These are phyloP conservation scores for Tetrax tetrax DNA, from an alignment of 2,113 vertebrate genomes.

Conservation along the genomic window DNA sequence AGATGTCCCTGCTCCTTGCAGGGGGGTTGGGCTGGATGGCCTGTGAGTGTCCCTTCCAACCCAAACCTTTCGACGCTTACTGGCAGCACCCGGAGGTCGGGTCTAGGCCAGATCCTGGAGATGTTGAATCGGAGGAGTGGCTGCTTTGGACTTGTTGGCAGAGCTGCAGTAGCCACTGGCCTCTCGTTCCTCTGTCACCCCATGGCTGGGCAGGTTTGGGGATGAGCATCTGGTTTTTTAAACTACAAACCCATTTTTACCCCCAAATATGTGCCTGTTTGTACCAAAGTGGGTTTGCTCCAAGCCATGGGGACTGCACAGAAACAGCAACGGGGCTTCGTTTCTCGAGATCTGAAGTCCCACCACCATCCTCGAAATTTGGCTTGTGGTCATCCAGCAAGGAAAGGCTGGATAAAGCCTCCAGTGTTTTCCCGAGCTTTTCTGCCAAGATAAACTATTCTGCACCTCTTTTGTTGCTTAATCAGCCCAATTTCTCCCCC, in stretches of 20 bases:
- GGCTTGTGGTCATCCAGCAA: neutral
- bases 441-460: neutral
- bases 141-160: rapidly evolving
- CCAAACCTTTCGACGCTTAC: neutral
- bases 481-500: neutral
- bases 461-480: neutral
- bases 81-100: rapidly evolving
- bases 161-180: rapidly evolving
- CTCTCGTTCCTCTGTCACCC: rapidly evolving
- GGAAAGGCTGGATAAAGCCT: neutral
- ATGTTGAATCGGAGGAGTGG: rapidly evolving
- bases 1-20: rapidly evolving
- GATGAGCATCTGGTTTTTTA: neutral
- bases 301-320: rapidly evolving
- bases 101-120: rapidly evolving
- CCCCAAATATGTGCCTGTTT: neutral
- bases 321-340: rapidly evolving
- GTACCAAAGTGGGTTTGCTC: neutral
- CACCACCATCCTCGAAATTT: neutral
- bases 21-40: rapidly evolving
- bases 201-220: neutral
- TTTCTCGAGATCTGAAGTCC: neutral
- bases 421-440: neutral
- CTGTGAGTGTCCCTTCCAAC: neutral
- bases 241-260: neutral